Base-by-base conservation (phyloP, 2,888 invertebrate species). In the Ophion slaviceki region DNA sequence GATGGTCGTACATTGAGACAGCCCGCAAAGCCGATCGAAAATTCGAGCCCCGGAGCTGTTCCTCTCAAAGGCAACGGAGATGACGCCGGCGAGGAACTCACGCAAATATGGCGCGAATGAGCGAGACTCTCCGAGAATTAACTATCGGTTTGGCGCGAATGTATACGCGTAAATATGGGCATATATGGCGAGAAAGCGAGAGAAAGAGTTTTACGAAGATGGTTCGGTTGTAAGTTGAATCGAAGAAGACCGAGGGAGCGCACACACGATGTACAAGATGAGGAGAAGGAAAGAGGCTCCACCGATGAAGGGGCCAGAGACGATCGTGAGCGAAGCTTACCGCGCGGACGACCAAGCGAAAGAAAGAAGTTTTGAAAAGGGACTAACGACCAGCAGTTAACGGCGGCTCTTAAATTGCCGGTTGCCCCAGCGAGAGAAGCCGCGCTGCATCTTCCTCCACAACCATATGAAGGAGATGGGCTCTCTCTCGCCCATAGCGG, bases 321-420 rank as follows among this genome's bases (percentile, higher is more conserved):
- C 66, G 78, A 82, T 83, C 84, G 68, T 53, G 70, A 64, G 86
- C 68, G 81, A 79, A 86, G 85, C 40, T 62, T 32, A 79, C 72
- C 64, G 83, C 79, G 81, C 36, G 86, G 77, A 84, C 87, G 88
- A 89, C 87, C 85, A 87, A 86, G 88, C 91, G 91, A 92, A 92
- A 91, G 92, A 94, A 92, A 90, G 93, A 92, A 72, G 93, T 94
- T 94, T 85, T 94, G 94, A 94, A 94, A 94, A 94, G 93, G 93
- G 93, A 94, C 94, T 94, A 94, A 94, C 94, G 94, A 94, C 94
- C 94, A 93, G 94, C 94, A 94, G 94, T 94, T 94, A 94, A 94
- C 94, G 93, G 93, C 94, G 94, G 94, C 94, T 93, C 93, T 92
- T 93, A 94, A 94, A 94, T 94, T 94, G 93, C 94, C 90, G 94